Evolutionary conservation across 2,797 vertebrate genomes (phyloP).

Genomic region (Bucorvus abyssinicus): DNA sequence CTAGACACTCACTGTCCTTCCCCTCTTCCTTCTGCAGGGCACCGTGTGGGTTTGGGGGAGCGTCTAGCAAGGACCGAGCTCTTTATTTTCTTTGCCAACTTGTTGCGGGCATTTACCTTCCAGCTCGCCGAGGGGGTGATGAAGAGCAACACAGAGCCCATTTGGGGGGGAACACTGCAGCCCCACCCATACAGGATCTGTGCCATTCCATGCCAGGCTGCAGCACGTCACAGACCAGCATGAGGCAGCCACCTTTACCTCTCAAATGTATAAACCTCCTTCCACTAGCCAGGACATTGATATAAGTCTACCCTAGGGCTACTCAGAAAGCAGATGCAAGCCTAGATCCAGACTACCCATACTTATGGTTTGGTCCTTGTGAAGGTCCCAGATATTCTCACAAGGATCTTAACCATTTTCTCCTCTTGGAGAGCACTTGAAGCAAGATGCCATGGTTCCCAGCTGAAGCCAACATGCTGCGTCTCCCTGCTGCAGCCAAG

Average conservation of each 20-base stretch:
- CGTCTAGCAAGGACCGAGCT: conserved; percentile 37
- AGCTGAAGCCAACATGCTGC: background rate
- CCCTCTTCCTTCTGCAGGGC: conserved; percentile 35
- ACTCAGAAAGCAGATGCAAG: background rate
- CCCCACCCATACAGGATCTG: conserved; percentile 36
- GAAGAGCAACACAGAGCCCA: background rate
- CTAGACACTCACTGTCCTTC: background rate
- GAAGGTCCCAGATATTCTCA: background rate
- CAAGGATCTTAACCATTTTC: background rate
- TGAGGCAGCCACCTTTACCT: background rate
- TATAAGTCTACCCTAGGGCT: background rate
- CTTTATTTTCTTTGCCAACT: conserved; percentile 64
- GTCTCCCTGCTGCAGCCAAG: background rate
- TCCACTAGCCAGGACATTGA: background rate
- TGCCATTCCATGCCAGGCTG: conserved; percentile 37
- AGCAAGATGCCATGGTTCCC: background rate
- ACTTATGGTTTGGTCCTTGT: background rate
- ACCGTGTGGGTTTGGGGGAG: conserved; percentile 63
- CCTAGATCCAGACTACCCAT: background rate
- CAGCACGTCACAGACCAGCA: background rate
- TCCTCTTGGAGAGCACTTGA: background rate
- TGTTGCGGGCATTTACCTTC: conserved; percentile 59
- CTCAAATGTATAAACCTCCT: background rate
- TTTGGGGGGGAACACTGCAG: background rate
- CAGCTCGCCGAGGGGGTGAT: background rate